A percentile compares a stretch with the other conserved stretches of the same genome.
Conservation (phyloP, 1,140 invertebrate species). For the Magallana ariakensis region DNA sequence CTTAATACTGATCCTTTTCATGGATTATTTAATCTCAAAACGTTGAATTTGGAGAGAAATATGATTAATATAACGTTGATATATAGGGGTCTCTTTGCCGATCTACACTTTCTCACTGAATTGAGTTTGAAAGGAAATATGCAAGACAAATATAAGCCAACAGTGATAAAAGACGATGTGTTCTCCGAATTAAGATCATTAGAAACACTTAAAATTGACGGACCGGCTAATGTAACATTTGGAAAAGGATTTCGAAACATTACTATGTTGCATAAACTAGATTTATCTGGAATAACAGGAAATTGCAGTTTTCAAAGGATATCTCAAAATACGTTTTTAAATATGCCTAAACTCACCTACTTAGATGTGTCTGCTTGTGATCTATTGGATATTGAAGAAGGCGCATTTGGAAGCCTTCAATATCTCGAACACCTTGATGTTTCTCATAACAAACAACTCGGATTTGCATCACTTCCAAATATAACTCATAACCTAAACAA, state of each 20-base stretch:
- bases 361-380: not conserved
- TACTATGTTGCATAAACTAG: not conserved
- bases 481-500: not conserved
- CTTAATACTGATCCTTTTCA: not conserved
- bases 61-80: not conserved
- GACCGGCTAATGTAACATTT: not conserved
- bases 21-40: not conserved
- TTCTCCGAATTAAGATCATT: not conserved
- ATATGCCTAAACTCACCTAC: not conserved
- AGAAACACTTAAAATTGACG: not conserved
- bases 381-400: not conserved
- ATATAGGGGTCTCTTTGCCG: not conserved
- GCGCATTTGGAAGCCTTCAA: not conserved
- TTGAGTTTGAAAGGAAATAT: not conserved
- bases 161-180: not conserved
- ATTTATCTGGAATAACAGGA: slow-evolving; percentile 2
- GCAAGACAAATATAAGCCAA: not conserved
- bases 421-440: not conserved
- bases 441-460: not conserved
- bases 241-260: not conserved
- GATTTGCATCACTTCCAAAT: slow-evolving; percentile 10
- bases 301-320: not conserved
- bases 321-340: not conserved
- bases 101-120: not conserved
- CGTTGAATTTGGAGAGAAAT: not conserved